phyloP scores from a whole-genome alignment of 2,797 vertebrate species.

The Acanthornis magna region DNA sequence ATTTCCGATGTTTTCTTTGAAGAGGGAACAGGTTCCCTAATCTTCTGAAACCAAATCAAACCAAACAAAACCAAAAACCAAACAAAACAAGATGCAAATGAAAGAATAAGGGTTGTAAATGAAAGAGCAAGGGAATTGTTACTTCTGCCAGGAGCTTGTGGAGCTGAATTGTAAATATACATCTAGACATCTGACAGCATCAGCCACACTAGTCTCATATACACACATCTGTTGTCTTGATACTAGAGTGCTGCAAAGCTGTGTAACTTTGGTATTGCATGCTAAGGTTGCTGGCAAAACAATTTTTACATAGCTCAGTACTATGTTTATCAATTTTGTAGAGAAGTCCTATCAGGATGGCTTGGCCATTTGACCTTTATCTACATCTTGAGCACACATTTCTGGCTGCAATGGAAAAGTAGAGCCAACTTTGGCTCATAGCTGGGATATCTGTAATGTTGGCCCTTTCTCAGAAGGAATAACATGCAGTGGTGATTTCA shows the following conservation, averaged over 20 bases:
- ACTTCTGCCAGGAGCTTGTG: not conserved
- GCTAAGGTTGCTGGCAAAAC: not conserved
- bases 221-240: not conserved
- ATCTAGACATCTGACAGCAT: conserved; percentile 2
- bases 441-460: not conserved
- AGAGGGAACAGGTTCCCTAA: not conserved
- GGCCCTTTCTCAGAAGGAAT: not conserved
- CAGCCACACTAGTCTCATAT: not conserved
- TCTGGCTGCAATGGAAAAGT: not conserved
- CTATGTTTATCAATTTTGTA: not conserved
- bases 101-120: not conserved
- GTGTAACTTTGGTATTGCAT: not conserved
- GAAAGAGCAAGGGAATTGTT: not conserved
- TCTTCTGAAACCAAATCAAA: not conserved
- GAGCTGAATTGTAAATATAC: not conserved
- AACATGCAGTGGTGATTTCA: not conserved
- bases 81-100: not conserved
- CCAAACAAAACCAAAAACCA: not conserved
- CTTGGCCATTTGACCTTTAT: not conserved
- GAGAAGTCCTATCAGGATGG: not conserved
- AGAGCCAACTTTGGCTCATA: not conserved
- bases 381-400: not conserved
- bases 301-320: not conserved
- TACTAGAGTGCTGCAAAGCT: not conserved
- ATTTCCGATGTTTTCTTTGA: not conserved